Evolutionary conservation across 2,888 invertebrate genomes (phyloP).

Genomic region (Xestoiulus laeticollis): DNA sequence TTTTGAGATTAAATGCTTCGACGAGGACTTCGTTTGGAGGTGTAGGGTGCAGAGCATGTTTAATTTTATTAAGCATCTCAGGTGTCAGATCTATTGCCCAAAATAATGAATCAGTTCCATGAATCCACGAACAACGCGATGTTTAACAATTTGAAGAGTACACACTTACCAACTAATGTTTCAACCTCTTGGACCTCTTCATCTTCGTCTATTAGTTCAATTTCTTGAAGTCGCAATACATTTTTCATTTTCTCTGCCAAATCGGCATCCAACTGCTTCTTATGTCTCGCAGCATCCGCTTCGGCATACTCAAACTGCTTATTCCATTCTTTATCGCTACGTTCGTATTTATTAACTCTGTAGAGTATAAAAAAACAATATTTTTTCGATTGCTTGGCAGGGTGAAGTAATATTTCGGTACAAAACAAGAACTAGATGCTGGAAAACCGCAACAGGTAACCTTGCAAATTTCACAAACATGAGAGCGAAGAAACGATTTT

Average conservation of each 20-base stretch:
- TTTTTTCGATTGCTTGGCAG: background rate
- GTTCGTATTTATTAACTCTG: background rate
- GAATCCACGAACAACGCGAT: background rate
- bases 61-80: constrained; percentile 70
- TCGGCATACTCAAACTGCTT: background rate
- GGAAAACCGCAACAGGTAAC: no score
- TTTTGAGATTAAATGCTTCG: constrained; percentile 70
- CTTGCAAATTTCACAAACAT: no score
- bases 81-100: constrained; percentile 64
- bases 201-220: background rate
- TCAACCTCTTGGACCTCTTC: background rate
- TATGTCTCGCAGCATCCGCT: background rate
- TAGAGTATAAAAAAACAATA: background rate
- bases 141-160: background rate
- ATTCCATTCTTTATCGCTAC: background rate
- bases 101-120: background rate
- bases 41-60: constrained; percentile 60
- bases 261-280: background rate
- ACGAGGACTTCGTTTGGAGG: constrained; percentile 73
- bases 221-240: background rate
- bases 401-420: no score
- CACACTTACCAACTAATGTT: background rate
- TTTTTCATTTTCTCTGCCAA: background rate
- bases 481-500: no score
- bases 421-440: no score